Percentiles rank a stretch among this genome's conserved stretches.
Evolutionary conservation across 2,113 vertebrate genomes (phyloP).

Genomic region (Shinisaurus crocodilurus): DNA sequence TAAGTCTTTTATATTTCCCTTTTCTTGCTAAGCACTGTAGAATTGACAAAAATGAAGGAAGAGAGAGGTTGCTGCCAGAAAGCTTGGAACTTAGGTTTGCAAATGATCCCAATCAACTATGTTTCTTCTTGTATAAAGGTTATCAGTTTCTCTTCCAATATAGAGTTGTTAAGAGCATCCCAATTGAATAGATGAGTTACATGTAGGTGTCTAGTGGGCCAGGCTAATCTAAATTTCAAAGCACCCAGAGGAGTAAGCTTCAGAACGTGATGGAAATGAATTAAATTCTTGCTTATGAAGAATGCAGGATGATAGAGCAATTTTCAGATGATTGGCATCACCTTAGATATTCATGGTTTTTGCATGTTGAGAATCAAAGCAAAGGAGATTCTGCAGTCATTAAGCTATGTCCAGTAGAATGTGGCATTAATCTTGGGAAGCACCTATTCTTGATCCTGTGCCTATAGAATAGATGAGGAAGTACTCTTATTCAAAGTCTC

Average conservation of each 20-base stretch:
- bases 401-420: neutral
- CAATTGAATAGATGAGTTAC: neutral
- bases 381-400: constrained; percentile 1
- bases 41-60: constrained; percentile 7
- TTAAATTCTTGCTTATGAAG: neutral
- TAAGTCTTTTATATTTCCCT: neutral
- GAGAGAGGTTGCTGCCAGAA: neutral
- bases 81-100: rapidly evolving
- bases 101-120: rapidly evolving
- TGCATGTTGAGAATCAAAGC: neutral
- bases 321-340: constrained; percentile 17
- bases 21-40: neutral
- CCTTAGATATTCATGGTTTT: neutral
- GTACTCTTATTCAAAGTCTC: neutral
- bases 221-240: neutral
- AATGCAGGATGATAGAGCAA: neutral
- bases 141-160: rapidly evolving
- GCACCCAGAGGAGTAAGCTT: constrained; percentile 10
- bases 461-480: neutral
- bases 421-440: neutral
- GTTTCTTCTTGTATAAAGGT: constrained; percentile 11
- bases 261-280: neutral
- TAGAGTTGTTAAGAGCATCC: rapidly evolving
- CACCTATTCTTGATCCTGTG: neutral
- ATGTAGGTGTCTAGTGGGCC: neutral